Evolutionary conservation across 2,113 vertebrate species (phyloP).

Genomic region (Anguilla japonica): DNA sequence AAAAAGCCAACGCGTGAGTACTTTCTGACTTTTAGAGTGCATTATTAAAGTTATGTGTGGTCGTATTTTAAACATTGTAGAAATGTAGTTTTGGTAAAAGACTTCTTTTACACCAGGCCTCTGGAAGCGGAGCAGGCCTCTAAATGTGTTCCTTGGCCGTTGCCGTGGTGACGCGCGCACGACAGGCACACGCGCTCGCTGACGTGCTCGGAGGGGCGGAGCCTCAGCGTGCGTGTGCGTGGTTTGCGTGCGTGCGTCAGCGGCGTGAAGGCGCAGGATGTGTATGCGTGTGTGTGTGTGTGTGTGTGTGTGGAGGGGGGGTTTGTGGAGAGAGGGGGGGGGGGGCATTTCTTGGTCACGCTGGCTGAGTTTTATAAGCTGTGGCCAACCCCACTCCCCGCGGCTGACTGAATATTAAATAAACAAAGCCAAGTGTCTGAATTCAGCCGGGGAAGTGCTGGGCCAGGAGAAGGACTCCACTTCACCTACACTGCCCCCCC

Average conservation of each 20-base stretch:
- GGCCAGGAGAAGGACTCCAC: constrained; percentile 38
- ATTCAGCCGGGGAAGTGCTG: constrained; percentile 56
- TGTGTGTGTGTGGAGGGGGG: constrained; percentile 27
- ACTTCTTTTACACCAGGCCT: neutral
- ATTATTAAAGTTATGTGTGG: neutral
- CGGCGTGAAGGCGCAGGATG: neutral
- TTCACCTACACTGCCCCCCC: constrained; percentile 25
- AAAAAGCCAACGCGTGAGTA: neutral
- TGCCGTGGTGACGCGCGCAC: constrained; percentile 17
- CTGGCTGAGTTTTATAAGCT: constrained; percentile 73
- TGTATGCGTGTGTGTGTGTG: constrained; percentile 12
- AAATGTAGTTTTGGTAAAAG: neutral
- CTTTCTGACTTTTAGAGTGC: neutral
- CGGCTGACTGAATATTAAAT: constrained; percentile 77
- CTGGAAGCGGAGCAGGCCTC: neutral
- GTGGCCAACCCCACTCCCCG: constrained; percentile 72
- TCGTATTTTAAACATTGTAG: no score
- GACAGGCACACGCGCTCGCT: neutral
- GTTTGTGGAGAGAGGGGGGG: constrained; percentile 19
- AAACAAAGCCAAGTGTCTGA: constrained; percentile 73
- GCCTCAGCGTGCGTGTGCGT: neutral
- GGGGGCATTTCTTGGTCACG: constrained; percentile 65
- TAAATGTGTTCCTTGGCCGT: constrained; percentile 12
- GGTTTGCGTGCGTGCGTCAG: constrained; percentile 22
- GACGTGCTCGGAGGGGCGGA: neutral